Evolutionary conservation across 2,113 vertebrate genomes (phyloP), one percentile per base, ranked within the genome.

Genomic region (Dipodomys spectabilis): DNA sequence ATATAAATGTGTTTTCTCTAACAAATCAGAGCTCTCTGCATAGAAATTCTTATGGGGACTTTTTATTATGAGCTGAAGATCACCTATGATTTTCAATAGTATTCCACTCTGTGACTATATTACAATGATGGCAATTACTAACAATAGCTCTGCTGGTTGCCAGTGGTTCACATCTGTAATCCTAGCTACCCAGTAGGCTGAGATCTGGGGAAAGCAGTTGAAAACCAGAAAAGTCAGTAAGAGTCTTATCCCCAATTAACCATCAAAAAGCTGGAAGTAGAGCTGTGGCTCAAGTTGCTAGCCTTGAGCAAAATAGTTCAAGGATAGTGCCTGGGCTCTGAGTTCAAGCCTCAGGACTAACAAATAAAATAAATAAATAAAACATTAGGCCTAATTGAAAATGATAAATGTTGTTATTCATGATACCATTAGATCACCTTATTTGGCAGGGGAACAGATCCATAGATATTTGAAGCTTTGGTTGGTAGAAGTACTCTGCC

Each of bases 21-120:
- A 69, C 82, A 86, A 92, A 85, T 74, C 22, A 88, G 65, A 90
- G 18, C 19, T 90, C 72, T 64, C 44, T n/a, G 44, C 22, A 81
- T 74, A 77, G 32, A 45, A 84, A 65, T 84, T 77, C 0, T 69
- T 16, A 22, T 90, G 7, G 11, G 12, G 91, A n/a, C 49, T 30
- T 83, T 91, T 91, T 57, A 57, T 67, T 60, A 91, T 22, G 6
- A 86, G 3, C 15, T 68, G 22, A 25, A 90, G 78, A 28, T 25
- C 22, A 94, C 0, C 35, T 92, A 28, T 86, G 20, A 62, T 83
- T 39, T 79, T 79, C 22, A 82, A 28, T 44, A 62, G 9, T 49
- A 68, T 90, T 74, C 16, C 79, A 64, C 67, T 69, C 0, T 75
- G 20, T 90, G 19, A 65, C 19, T 79, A 30, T 62, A 20, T 71